These are phyloP conservation scores for Chrysomela aeneicollis DNA, from an alignment of 2,888 invertebrate genomes.

Conservation along the genomic window DNA sequence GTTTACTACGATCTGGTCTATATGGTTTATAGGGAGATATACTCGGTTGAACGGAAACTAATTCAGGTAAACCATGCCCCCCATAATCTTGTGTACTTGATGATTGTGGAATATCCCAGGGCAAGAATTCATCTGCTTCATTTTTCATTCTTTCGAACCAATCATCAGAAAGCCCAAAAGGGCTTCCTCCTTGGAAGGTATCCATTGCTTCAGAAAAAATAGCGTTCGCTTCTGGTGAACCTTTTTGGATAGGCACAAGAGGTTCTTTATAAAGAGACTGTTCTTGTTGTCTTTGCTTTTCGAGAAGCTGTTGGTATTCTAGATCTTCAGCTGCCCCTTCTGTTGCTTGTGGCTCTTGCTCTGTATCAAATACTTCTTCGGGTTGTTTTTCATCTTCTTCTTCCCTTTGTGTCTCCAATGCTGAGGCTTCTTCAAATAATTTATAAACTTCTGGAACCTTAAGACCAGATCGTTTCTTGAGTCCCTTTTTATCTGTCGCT, in stretches of 20 bases:
- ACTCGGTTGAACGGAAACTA: neutral
- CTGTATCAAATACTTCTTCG: neutral
- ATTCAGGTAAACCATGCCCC: neutral
- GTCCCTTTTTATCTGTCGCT: neutral
- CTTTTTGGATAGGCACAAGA: slow-evolving; percentile 19
- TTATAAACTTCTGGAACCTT: slow-evolving; percentile 19
- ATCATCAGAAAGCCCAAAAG: neutral
- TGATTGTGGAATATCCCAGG: neutral
- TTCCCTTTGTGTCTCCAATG: neutral
- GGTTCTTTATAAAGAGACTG: slow-evolving; percentile 14
- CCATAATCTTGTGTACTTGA: neutral
- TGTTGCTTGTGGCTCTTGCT: neutral
- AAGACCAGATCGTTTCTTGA: neutral
- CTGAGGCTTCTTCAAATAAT: slow-evolving; percentile 23
- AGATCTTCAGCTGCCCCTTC: slow-evolving; percentile 6
- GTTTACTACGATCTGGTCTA: neutral
- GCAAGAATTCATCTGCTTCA: neutral
- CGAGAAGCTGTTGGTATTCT: slow-evolving; percentile 2
- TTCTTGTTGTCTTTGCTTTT: neutral
- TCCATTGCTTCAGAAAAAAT: slow-evolving; percentile 19
- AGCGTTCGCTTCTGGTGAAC: slow-evolving; percentile 28
- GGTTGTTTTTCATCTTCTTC: neutral
- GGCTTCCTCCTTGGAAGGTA: neutral
- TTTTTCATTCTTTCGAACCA: neutral
- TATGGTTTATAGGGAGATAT: neutral